Conservation (phyloP, 2,888 invertebrate genomes). For the Apamea epomidion region DNA sequence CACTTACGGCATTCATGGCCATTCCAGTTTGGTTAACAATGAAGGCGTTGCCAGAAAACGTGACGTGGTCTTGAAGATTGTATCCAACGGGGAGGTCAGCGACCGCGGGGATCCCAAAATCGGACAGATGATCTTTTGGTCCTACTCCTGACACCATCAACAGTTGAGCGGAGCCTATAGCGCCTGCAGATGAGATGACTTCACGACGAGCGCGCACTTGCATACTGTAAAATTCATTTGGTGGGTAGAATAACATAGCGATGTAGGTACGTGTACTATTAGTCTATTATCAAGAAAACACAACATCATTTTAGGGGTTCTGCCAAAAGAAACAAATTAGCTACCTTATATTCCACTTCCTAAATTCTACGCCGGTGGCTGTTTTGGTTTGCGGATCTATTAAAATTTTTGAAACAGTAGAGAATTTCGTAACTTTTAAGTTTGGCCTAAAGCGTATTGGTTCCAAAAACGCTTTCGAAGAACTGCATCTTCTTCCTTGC, state of each 20-base stretch:
- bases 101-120: constrained; percentile 91
- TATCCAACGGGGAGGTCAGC: constrained; percentile 94
- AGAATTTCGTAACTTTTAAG: constrained; percentile 92
- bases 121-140: constrained; percentile 91
- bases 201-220: constrained; percentile 92
- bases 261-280: background rate
- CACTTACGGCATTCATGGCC: constrained; percentile 91
- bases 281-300: background rate
- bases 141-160: constrained; percentile 96
- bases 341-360: constrained; percentile 90
- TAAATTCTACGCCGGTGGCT: constrained; percentile 93
- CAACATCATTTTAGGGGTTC: background rate
- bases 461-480: constrained; percentile 94
- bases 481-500: constrained; percentile 94
- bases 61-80: constrained; percentile 95
- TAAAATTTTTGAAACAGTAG: constrained; percentile 92
- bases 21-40: constrained; percentile 92
- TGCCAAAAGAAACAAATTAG: background rate
- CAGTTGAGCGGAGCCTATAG: constrained; percentile 96
- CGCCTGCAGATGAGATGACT: constrained; percentile 94
- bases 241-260: background rate
- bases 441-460: constrained; percentile 92
- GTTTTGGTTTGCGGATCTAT: constrained; percentile 91
- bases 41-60: constrained; percentile 93
- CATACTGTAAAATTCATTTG: constrained; percentile 71